These are phyloP conservation scores for Phthorimaea operculella DNA, from an alignment of 1,140 invertebrate genomes.

Conservation along the genomic window DNA sequence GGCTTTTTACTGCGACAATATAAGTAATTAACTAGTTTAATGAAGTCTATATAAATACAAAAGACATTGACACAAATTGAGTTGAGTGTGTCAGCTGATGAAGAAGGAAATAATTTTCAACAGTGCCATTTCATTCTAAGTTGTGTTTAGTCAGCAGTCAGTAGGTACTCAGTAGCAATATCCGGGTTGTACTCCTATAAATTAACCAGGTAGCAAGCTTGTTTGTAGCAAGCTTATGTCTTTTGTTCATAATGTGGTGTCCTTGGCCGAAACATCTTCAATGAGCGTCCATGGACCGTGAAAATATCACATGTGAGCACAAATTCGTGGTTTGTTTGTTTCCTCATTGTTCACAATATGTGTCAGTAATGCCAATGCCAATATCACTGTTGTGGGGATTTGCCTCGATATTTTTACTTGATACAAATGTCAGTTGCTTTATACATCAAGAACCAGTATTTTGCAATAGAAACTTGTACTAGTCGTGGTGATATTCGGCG, in stretches of 20 bases:
- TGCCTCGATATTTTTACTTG: not conserved
- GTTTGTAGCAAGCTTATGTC: constrained; percentile 14
- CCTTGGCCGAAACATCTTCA: constrained; percentile 31
- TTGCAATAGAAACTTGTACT: not conserved
- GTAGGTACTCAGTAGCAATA: not conserved
- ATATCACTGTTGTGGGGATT: not conserved
- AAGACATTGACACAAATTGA: not conserved
- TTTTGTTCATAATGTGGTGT: constrained; percentile 22
- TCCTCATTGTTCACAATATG: not conserved
- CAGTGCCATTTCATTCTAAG: not conserved
- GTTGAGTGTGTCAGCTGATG: not conserved
- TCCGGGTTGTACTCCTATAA: not conserved
- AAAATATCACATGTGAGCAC: constrained; percentile 25
- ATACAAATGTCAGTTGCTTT: not conserved
- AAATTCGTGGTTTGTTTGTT: constrained; percentile 6
- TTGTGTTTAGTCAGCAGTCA: not conserved
- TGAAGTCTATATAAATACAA: not conserved
- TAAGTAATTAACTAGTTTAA: not conserved
- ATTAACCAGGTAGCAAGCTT: constrained; percentile 4
- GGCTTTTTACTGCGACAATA: not conserved
- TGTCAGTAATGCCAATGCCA: not conserved
- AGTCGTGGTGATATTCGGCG: constrained; percentile 1
- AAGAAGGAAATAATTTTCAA: constrained; percentile 1
- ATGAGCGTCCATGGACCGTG: constrained; percentile 28
- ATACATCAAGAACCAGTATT: not conserved